Evolutionary conservation across 1,140 invertebrate genomes (phyloP), one percentile per base, ranked within the genome.

Genomic region (Temnothorax longispinosus): DNA sequence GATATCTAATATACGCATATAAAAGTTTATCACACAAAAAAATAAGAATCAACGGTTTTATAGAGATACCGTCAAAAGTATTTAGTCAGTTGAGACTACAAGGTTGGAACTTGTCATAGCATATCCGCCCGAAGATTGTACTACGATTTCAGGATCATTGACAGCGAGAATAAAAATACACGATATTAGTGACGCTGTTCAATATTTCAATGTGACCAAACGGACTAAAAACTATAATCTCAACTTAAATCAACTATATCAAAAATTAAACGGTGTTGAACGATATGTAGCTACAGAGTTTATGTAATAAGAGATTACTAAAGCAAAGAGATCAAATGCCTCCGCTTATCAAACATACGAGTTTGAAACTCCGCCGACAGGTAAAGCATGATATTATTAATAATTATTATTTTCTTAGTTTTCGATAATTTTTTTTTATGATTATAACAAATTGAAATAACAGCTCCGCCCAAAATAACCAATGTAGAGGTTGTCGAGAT

Each of bases 401-500:
- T 54, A 54, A 54, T n/a, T 5, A n/a, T 54, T 13, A 15, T 50
- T 50, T 50, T 50, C 2, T 4, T 50, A 2, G 13, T 50, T 54
- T 54, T 54, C 2, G 18, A 54, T 5, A 54, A 18, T 15, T 27
- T 3, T 1, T 69, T 21, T 13, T 2, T 3, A 32, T 21, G 3
- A 41, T n/a, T 5, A 52, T 38, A 13, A 78, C 21, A 7, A 41
- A 47, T 64, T 7, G 0, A 35, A 41, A 18, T 4, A 15, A 62
- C 11, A 92, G 92, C 86, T 10, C 92, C 92, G 3, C 91, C 92
- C 0, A 6, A n/a, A 2, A 80, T 92, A 47, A 78, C 44, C 0
- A 60, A 87, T 52, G 56, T 92, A 0, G 86, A 90, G 1, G 64
- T 90, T 1, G 74, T 84, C 1, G 91, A 92, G 38, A 44, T 75